These are phyloP conservation scores for Campylomormyrus tamandua DNA, from an alignment of 2,113 vertebrate genomes.

Conservation along the genomic window DNA sequence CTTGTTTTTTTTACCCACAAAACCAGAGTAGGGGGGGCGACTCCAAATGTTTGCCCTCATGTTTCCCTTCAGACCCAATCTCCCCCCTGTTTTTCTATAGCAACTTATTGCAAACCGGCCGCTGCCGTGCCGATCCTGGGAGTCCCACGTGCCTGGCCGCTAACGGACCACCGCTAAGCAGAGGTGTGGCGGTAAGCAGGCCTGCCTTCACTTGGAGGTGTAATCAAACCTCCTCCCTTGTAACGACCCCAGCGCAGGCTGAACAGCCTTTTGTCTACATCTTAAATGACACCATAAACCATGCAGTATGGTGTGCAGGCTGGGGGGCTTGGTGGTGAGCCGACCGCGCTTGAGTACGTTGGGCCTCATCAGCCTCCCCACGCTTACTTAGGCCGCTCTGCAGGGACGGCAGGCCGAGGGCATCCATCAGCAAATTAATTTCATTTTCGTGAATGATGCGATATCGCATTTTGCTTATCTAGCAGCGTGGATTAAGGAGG, in stretches of 20 bases:
- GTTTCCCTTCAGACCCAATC: neutral
- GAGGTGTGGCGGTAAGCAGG: neutral
- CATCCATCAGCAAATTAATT: constrained; percentile 11
- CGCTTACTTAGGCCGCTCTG: neutral
- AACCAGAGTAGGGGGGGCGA: neutral
- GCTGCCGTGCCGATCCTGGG: neutral
- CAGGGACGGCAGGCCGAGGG: neutral
- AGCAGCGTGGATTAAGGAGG: neutral
- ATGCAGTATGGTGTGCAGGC: neutral
- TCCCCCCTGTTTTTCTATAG: neutral
- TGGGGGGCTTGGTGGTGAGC: neutral
- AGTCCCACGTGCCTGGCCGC: neutral
- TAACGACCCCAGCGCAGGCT: neutral
- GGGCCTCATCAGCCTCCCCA: neutral
- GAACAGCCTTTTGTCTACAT: neutral
- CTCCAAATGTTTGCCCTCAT: neutral
- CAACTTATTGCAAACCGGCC: neutral
- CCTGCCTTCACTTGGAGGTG: neutral
- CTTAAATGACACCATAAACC: neutral
- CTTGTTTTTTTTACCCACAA: constrained; percentile 9
- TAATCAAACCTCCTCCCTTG: neutral
- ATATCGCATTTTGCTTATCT: constrained; percentile 15
- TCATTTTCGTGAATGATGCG: constrained; percentile 6
- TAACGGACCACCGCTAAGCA: neutral
- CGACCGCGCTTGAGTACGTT: neutral